Conservation (phyloP, 2,113 vertebrate genomes). For the Entomyzon cyanotis region DNA sequence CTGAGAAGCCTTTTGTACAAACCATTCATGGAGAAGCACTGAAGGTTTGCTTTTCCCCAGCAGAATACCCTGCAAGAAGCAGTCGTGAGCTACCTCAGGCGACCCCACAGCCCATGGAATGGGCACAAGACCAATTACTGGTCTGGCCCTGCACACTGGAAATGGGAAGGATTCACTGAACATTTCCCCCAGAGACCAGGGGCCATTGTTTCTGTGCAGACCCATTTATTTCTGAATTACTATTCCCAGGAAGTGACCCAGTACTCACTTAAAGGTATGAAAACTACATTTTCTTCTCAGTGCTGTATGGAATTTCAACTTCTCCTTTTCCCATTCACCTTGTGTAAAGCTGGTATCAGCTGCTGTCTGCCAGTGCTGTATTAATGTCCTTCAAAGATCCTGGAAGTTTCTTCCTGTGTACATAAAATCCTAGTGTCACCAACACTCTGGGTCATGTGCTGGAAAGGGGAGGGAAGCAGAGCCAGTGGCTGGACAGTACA, state of each 20-base stretch:
- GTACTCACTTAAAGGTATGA: not conserved
- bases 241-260: not conserved
- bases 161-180: not conserved
- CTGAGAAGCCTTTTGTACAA: not conserved
- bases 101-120: not conserved
- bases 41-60: not conserved
- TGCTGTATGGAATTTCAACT: not conserved
- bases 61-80: not conserved
- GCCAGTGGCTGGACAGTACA: accelerated
- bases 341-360: not conserved
- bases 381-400: not conserved
- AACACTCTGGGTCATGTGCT: not conserved
- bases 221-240: not conserved
- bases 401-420: not conserved
- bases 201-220: not conserved
- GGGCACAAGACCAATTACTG: not conserved
- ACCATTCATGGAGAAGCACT: not conserved
- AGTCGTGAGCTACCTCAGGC: not conserved
- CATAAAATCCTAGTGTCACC: not conserved
- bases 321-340: not conserved
- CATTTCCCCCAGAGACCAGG: not conserved
- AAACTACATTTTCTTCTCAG: not conserved
- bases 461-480: not conserved
- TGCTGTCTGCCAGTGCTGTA: not conserved
- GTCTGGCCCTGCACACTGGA: not conserved